Evolutionary conservation across 2,113 vertebrate species (phyloP).

Genomic region (Tenrec ecaudatus): DNA sequence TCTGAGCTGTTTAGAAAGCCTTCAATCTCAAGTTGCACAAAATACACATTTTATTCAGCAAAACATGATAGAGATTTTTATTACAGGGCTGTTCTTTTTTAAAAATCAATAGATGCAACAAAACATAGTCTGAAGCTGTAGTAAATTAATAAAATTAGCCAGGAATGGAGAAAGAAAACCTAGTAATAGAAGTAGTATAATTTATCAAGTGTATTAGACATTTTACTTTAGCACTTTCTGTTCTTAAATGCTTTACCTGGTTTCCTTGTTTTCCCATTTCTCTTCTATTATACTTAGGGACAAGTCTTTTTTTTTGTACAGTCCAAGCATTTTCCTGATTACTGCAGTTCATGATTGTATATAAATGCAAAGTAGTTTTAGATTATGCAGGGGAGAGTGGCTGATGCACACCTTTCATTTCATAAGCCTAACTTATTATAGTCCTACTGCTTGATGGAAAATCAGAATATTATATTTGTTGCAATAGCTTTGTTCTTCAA

Average conservation of each 20-base stretch:
- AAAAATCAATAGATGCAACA: conserved; percentile 74
- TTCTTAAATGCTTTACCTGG: conserved; percentile 40
- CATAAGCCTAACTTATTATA: conserved; percentile 48
- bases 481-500: conserved; percentile 46
- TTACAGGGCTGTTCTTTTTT: conserved; percentile 58
- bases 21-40: conserved; percentile 71
- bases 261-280: conserved; percentile 64
- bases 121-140: conserved; percentile 66
- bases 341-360: conserved; percentile 62
- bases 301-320: conserved; percentile 11
- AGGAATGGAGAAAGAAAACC: conserved; percentile 67
- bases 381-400: conserved; percentile 61
- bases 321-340: conserved; percentile 66
- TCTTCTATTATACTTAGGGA: conserved; percentile 31
- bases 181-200: conserved; percentile 51
- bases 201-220: conserved; percentile 69
- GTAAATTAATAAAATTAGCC: conserved; percentile 78
- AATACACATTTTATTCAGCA: conserved; percentile 76
- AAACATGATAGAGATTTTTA: conserved; percentile 72
- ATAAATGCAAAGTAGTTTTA: conserved; percentile 73
- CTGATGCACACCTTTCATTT: conserved; percentile 10
- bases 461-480: conserved; percentile 26
- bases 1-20: conserved; percentile 54
- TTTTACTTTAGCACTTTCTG: conserved; percentile 55
- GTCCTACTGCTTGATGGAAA: conserved; percentile 55